phyloP scores from a whole-genome alignment of 2,113 vertebrate genomes.

The Pluvianellus socialis region DNA sequence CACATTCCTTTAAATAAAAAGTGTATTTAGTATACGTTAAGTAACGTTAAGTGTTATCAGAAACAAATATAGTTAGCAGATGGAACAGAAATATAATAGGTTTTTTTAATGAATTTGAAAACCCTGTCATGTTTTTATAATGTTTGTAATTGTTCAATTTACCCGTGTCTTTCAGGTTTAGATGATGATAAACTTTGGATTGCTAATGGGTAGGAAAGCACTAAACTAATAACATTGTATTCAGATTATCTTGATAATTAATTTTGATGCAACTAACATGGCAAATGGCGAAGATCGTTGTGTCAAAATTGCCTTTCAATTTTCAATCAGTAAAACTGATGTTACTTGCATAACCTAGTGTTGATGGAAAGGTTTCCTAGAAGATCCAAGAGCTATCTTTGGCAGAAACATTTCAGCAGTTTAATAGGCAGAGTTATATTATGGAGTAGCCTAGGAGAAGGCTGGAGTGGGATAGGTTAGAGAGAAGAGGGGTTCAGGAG shows the following conservation, averaged over 20 bases:
- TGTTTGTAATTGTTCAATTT: neutral
- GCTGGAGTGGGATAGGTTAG: neutral
- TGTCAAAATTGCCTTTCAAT: neutral
- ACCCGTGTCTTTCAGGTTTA: neutral
- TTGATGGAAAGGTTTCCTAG: neutral
- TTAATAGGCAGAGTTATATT: neutral
- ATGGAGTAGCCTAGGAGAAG: neutral
- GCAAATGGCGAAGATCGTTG: neutral
- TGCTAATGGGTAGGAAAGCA: neutral
- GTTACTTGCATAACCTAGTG: neutral
- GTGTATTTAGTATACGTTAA: neutral
- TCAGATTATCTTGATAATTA: neutral
- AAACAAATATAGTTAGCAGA: neutral
- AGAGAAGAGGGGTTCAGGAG: neutral
- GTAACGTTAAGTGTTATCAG: neutral
- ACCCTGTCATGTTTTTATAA: neutral
- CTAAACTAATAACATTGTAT: neutral
- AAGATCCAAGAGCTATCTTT: neutral
- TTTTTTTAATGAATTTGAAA: neutral
- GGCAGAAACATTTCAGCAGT: neutral
- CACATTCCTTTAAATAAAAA: neutral
- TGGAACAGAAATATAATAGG: neutral
- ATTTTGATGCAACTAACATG: neutral
- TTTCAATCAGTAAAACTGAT: neutral
- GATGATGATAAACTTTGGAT: neutral